Base-by-base conservation (phyloP, 2,888 invertebrate genomes). In the Spisula solida region DNA sequence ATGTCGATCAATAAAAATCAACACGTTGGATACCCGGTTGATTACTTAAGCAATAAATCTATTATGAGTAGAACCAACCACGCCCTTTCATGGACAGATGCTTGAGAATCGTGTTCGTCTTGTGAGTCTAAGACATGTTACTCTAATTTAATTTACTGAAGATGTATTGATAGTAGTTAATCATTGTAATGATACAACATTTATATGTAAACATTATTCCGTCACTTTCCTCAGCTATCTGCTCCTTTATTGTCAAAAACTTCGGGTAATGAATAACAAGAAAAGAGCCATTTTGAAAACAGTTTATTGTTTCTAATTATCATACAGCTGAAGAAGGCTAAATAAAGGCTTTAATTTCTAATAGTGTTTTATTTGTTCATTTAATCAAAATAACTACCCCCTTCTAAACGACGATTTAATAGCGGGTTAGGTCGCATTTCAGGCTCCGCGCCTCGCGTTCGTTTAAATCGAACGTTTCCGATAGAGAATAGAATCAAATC, bases 401-500 rank as follows among this genome's bases (percentile, higher is more conserved):
- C 56, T 82, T 82, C 55, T 78, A 41, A 79, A 78, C 56, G 87
- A 87, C 82, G 87, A 87, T 87, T 82, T 87, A 88, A 88, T 88
- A 70, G 18, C 66, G 31, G 84, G 87, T 78, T 86, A 60, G 84
- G 75, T 51, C 81, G 78, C 25, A 81, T 83, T 82, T 84, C 82
- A 84, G 55, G 55, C 29, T 86, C 81, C 80, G 29, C 70, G 86
- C 70, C 66, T 81, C 56, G 81, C 81, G 56, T 86, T 86, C 56
- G 80, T 82, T 80, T 86, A 83, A 86, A 83, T 86, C 89, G 86
- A 86, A 85, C n/a, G 48, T 80, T 81, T 75, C 75, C 34, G 83
- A 89, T 89, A 81, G 89, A 89, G 86, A 86, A 86, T 86, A 86
- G 89, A 89, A 89, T 82, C 82, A 83, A 89, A 86, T 89, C 89